A percentile compares a stretch with the other conserved stretches of the same genome.
Evolutionary conservation across 92 coral and sea anemone species (phyloP).

Genomic region (Umimayanthus chanpuru): DNA sequence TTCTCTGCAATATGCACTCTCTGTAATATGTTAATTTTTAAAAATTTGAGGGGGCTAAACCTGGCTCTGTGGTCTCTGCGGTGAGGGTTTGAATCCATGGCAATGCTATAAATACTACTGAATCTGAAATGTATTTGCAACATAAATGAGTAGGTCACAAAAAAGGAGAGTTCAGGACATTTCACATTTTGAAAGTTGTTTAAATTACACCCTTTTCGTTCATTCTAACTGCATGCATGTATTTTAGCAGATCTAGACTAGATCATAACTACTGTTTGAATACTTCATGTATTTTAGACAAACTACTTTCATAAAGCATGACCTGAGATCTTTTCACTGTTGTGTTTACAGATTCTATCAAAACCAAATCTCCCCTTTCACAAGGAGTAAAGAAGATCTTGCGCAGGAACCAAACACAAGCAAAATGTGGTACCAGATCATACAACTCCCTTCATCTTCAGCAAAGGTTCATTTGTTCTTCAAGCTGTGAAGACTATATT

Average conservation of each 20-base stretch:
- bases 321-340: background rate
- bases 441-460: background rate
- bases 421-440: constrained; percentile 1
- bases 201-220: background rate
- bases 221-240: no score
- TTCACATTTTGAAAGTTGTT: background rate
- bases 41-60: no score
- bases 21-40: no score
- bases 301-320: background rate
- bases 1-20: no score
- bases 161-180: no score
- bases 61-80: no score
- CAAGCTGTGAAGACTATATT: background rate
- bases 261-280: background rate
- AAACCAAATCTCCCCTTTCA: background rate
- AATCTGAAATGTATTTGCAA: background rate
- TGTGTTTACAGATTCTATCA: background rate
- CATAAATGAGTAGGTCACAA: background rate
- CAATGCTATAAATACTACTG: no score
- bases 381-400: background rate
- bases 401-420: background rate
- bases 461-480: background rate
- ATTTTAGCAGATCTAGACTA: no score
- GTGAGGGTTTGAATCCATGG: no score
- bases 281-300: background rate